Conservation (phyloP, 2,113 vertebrate genomes). For the Leucosticte australis region DNA sequence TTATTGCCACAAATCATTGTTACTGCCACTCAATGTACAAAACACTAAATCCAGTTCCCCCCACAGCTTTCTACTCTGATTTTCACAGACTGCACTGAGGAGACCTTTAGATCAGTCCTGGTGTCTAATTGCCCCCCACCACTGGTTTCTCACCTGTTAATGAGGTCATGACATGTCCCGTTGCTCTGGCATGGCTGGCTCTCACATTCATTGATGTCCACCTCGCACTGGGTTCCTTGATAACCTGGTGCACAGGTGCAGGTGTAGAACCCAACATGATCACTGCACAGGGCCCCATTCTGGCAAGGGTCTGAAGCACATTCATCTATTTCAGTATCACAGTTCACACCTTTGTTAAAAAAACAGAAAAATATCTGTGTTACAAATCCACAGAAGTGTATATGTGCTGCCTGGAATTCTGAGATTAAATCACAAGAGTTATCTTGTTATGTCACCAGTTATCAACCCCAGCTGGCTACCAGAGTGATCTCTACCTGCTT, state of each 20-base stretch:
- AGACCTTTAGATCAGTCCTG: neutral
- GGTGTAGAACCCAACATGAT: constrained; percentile 82
- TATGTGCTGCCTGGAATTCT: neutral
- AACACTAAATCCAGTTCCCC: neutral
- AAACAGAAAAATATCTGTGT: neutral
- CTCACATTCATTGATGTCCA: constrained; percentile 87
- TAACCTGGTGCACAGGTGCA: constrained; percentile 86
- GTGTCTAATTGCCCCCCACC: neutral
- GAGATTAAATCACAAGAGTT: neutral
- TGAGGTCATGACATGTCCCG: constrained; percentile 80
- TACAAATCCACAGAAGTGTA: neutral
- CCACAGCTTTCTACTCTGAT: neutral
- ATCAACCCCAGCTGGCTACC: neutral
- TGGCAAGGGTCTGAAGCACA: constrained; percentile 85
- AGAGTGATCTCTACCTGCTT: neutral
- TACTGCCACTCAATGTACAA: neutral
- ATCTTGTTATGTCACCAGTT: neutral
- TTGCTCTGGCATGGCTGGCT: constrained; percentile 83
- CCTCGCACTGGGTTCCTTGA: constrained; percentile 81
- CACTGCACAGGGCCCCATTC: constrained; percentile 85
- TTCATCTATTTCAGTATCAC: constrained; percentile 89
- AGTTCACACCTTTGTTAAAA: constrained; percentile 82
- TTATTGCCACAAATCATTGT: neutral
- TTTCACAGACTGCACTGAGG: neutral
- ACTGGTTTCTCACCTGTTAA: constrained; percentile 80